Evolutionary conservation across 1,140 invertebrate species (phyloP).

Genomic region (Bombus balteatus): DNA sequence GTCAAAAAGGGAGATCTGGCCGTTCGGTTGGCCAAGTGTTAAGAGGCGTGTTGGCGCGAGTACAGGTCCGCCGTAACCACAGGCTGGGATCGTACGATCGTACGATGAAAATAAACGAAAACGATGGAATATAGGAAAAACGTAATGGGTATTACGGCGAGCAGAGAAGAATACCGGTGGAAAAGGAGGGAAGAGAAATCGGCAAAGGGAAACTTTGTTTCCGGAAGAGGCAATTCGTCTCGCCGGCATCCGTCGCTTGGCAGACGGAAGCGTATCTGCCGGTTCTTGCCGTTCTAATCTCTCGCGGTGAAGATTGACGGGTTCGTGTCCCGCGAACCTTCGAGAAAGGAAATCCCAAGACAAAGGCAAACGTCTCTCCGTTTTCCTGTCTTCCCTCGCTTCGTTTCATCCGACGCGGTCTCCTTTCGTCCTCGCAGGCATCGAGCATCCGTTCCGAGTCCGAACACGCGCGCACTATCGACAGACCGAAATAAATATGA

Average conservation of each 20-base stretch:
- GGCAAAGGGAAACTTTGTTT: constrained; percentile 58
- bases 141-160: neutral
- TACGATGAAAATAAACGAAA: too few species aligned
- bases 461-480: constrained; percentile 10
- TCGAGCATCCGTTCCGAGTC: neutral
- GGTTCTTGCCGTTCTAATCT: constrained; percentile 53
- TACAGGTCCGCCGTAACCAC: too few species aligned
- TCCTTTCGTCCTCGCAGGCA: too few species aligned
- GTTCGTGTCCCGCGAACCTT: constrained; percentile 20
- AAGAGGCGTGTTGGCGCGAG: too few species aligned
- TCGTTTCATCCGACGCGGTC: neutral
- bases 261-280: constrained; percentile 44
- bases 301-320: constrained; percentile 49
- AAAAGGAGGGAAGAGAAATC: constrained; percentile 29
- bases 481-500: constrained; percentile 61
- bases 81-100: too few species aligned
- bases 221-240: constrained; percentile 60
- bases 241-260: constrained; percentile 37
- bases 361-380: constrained; percentile 35
- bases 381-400: neutral
- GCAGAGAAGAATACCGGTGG: neutral
- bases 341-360: constrained; percentile 49
- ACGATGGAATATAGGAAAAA: neutral
- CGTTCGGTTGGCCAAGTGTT: too few species aligned
- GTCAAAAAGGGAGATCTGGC: too few species aligned